These are phyloP conservation scores for Unio delphinus DNA, from an alignment of 2,888 invertebrate genomes.

Conservation along the genomic window DNA sequence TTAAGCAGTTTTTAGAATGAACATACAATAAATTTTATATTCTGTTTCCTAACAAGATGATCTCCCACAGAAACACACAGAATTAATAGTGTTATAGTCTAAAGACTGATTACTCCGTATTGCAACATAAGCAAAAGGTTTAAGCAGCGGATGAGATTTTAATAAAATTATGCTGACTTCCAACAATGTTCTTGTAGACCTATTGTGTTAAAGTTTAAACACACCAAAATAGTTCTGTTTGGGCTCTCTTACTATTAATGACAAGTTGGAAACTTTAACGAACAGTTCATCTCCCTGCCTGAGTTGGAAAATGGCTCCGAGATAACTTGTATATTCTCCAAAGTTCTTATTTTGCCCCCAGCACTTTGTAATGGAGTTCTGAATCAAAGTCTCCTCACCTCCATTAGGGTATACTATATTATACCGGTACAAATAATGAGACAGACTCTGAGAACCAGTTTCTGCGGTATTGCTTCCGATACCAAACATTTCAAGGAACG, in stretches of 20 bases:
- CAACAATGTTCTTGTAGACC: no score
- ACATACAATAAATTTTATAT: no score
- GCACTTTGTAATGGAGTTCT: conserved; percentile 63
- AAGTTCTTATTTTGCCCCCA: conserved; percentile 57
- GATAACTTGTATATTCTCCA: conserved; percentile 63
- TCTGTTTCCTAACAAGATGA: no score
- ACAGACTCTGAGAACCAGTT: conserved; percentile 36
- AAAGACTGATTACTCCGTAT: no score
- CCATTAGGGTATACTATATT: conserved; percentile 62
- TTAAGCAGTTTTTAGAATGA: no score
- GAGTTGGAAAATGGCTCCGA: conserved; percentile 64
- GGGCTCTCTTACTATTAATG: conserved; percentile 53
- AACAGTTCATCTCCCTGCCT: conserved; percentile 61
- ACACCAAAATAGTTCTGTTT: conserved; percentile 63
- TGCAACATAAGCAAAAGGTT: no score
- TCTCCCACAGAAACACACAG: no score
- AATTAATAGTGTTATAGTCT: no score
- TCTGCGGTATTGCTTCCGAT: conserved; percentile 23
- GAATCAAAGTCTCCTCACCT: conserved; percentile 60
- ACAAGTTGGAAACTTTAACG: conserved; percentile 63
- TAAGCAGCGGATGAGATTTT: no score
- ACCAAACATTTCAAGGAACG: conserved; percentile 56
- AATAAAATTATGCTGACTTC: no score
- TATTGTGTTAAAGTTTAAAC: conserved; percentile 37
- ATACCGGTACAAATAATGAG: conserved; percentile 60